A percentile compares a stretch with the other conserved stretches of the same genome.
These are phyloP conservation scores for Liopterus haemorrhoidalis DNA, from an alignment of 2,888 invertebrate species.

Conservation along the genomic window DNA sequence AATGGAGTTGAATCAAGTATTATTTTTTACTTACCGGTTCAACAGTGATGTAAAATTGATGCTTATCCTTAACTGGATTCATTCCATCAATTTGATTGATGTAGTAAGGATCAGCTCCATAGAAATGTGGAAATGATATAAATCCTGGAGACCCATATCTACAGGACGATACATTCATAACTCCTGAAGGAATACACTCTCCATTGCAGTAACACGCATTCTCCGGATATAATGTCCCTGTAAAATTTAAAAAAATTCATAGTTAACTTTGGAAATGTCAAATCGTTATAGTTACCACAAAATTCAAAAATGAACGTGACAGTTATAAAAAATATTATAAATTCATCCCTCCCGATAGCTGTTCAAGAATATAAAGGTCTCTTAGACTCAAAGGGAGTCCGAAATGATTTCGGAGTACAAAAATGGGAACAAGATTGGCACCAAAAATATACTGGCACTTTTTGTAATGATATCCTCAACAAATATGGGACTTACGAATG, in stretches of 20 bases:
- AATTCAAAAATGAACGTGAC: not conserved
- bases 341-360: not conserved
- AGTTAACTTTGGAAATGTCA: not conserved
- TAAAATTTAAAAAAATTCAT: slow-evolving; percentile 26
- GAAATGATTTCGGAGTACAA: no score
- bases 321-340: not conserved
- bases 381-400: no score
- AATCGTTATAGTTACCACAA: not conserved
- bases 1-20: no score
- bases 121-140: slow-evolving; percentile 79
- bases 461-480: no score
- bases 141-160: slow-evolving; percentile 76
- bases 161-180: slow-evolving; percentile 72
- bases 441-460: no score
- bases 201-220: slow-evolving; percentile 71
- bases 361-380: no score
- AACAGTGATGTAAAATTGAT: slow-evolving; percentile 69
- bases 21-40: slow-evolving; percentile 61
- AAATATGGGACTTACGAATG: slow-evolving; percentile 49
- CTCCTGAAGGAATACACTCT: slow-evolving; percentile 65
- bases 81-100: slow-evolving; percentile 61
- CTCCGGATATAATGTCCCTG: slow-evolving; percentile 54
- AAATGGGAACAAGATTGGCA: no score
- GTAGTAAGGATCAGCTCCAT: slow-evolving; percentile 66
- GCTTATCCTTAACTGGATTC: slow-evolving; percentile 59